phyloP scores from a whole-genome alignment of 2,113 vertebrate species.

The Phyllostomus discolor region DNA sequence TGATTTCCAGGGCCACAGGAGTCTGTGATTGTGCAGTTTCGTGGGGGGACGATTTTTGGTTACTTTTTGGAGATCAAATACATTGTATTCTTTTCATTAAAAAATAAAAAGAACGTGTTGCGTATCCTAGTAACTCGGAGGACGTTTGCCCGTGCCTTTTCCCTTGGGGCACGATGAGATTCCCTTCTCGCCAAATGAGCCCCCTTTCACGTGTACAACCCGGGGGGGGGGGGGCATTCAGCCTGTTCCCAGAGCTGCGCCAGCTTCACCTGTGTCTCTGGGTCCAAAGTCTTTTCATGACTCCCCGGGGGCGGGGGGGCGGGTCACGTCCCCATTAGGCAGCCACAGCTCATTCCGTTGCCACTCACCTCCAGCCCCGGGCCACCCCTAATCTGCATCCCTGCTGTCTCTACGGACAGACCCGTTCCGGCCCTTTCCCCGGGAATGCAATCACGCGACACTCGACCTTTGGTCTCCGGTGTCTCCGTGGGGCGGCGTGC shows the following conservation, averaged over 20 bases:
- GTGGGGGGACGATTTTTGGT: background rate
- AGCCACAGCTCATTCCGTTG: background rate
- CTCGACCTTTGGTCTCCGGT: background rate
- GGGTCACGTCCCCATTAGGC: background rate
- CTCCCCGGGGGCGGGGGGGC: too few species aligned
- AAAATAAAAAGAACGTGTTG: background rate
- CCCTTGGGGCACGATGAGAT: background rate
- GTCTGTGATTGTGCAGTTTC: background rate
- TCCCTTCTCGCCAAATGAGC: background rate
- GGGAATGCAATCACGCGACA: background rate
- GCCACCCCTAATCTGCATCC: background rate
- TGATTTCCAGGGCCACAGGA: background rate
- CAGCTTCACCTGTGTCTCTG: too few species aligned
- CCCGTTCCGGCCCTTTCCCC: background rate
- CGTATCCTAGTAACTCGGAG: too few species aligned
- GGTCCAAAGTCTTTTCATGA: fast-evolving
- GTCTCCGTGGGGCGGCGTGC: background rate
- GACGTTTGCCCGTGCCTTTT: background rate
- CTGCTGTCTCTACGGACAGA: background rate
- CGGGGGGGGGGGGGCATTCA: too few species aligned
- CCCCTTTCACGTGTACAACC: fast-evolving
- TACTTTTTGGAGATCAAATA: background rate
- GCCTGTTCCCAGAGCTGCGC: background rate
- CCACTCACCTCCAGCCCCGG: background rate
- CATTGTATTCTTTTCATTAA: background rate